Evolutionary conservation across 2,113 vertebrate species (phyloP).

Genomic region (Colossoma macropomum): DNA sequence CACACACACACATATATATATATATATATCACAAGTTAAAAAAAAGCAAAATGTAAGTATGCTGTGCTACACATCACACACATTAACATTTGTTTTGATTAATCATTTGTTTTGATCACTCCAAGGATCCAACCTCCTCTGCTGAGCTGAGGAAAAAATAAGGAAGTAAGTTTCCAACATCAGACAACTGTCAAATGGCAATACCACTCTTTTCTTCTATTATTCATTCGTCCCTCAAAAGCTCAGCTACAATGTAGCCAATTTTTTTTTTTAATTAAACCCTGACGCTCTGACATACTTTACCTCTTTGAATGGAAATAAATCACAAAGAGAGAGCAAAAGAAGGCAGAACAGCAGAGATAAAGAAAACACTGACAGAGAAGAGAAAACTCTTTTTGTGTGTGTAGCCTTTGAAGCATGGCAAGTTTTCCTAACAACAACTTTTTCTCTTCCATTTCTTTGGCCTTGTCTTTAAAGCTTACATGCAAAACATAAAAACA

Average conservation of each 20-base stretch:
- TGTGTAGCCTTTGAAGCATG: too few species aligned
- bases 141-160: not conserved
- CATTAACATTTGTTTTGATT: conserved; percentile 38
- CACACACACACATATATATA: too few species aligned
- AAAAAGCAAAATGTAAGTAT: too few species aligned
- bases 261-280: conserved; percentile 52
- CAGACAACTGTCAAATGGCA: conserved; percentile 54
- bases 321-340: conserved; percentile 38
- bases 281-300: conserved; percentile 32
- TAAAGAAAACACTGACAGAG: too few species aligned
- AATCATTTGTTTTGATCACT: conserved; percentile 58
- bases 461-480: too few species aligned
- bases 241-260: conserved; percentile 44
- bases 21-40: too few species aligned
- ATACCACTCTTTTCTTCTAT: conserved; percentile 46
- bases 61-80: too few species aligned
- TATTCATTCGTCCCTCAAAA: conserved; percentile 46
- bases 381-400: too few species aligned
- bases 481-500: too few species aligned
- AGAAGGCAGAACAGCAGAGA: conserved; percentile 13
- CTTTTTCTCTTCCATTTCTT: too few species aligned
- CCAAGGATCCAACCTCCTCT: conserved; percentile 22
- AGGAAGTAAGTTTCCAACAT: conserved; percentile 43
- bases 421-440: too few species aligned
- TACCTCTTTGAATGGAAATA: conserved; percentile 5